phyloP scores from a whole-genome alignment of 2,113 vertebrate species.

The Meriones unguiculatus region DNA sequence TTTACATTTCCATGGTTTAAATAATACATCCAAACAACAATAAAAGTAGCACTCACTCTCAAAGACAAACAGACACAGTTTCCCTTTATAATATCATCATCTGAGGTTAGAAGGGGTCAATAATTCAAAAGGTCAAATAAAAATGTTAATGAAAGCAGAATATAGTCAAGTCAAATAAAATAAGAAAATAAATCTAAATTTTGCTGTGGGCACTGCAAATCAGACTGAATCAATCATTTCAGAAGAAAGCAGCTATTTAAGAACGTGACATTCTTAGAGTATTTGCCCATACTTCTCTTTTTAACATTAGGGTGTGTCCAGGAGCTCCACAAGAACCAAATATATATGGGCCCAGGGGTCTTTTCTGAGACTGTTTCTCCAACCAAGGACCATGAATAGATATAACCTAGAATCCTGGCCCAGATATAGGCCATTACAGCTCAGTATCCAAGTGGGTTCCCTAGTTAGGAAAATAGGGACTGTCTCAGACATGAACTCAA shows the following conservation, averaged over 20 bases:
- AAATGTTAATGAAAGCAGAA: slow-evolving; percentile 88
- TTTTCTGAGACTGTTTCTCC: too few species aligned
- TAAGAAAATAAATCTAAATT: slow-evolving; percentile 86
- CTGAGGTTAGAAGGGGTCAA: slow-evolving; percentile 74
- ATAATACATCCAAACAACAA: slow-evolving; percentile 47
- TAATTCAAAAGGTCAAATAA: slow-evolving; percentile 84
- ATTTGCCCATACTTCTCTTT: slow-evolving; percentile 77
- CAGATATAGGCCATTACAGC: too few species aligned
- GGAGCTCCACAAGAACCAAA: too few species aligned
- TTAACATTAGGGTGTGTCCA: slow-evolving; percentile 71
- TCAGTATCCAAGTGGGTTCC: too few species aligned
- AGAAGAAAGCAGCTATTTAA: slow-evolving; percentile 87
- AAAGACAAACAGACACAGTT: slow-evolving; percentile 61
- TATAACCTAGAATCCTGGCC: too few species aligned
- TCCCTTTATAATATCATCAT: slow-evolving; percentile 60
- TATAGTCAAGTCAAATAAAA: slow-evolving; percentile 85
- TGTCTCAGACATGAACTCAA: too few species aligned
- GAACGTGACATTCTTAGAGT: slow-evolving; percentile 84
- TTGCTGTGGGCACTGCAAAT: slow-evolving; percentile 84
- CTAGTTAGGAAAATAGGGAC: too few species aligned
- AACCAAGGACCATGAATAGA: too few species aligned
- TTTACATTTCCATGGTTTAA: slow-evolving; percentile 60
- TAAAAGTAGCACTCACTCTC: slow-evolving; percentile 66
- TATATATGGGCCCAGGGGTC: too few species aligned
- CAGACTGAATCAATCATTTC: slow-evolving; percentile 85